Evolutionary conservation across 1,140 invertebrate genomes (phyloP).

Genomic region (Leptopilina clavipes): DNA sequence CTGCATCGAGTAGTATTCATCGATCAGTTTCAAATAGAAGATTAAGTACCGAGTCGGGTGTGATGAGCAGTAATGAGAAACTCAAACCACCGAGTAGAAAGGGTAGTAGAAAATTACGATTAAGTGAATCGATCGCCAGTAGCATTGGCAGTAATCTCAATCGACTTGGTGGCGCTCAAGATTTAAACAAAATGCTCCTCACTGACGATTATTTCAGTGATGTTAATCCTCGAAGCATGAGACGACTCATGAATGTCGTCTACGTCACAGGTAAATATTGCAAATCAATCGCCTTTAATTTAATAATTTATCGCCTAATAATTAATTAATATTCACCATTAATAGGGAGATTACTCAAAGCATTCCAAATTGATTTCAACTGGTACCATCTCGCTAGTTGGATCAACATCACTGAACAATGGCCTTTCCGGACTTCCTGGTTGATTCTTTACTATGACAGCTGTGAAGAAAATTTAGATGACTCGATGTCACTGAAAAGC

Average conservation of each 20-base stretch:
- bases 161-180: slow-evolving; percentile 81
- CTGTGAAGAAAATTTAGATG: slow-evolving; percentile 90
- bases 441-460: slow-evolving; percentile 95
- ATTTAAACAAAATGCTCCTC: slow-evolving; percentile 89
- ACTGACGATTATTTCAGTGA: slow-evolving; percentile 98
- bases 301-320: too few relatives aligned
- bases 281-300: too few relatives aligned
- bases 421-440: slow-evolving; percentile 98
- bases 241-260: slow-evolving; percentile 97
- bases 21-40: slow-evolving; percentile 81
- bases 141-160: slow-evolving; percentile 92
- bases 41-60: slow-evolving; percentile 84
- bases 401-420: slow-evolving; percentile 99
- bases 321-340: too few relatives aligned
- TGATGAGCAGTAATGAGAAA: slow-evolving; percentile 86
- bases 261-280: slow-evolving; percentile 89
- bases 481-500: slow-evolving; percentile 88
- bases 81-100: slow-evolving; percentile 76
- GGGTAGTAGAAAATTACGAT: slow-evolving; percentile 81
- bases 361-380: slow-evolving; percentile 99
- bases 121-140: slow-evolving; percentile 92
- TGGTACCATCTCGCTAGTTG: slow-evolving; percentile 98
- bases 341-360: slow-evolving; percentile 93
- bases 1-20: slow-evolving; percentile 70
- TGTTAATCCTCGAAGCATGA: slow-evolving; percentile 97